A percentile compares a stretch with the other conserved stretches of the same genome.
Evolutionary conservation across 2,888 invertebrate genomes (phyloP).

Genomic region (Tetanocera ferruginea): DNA sequence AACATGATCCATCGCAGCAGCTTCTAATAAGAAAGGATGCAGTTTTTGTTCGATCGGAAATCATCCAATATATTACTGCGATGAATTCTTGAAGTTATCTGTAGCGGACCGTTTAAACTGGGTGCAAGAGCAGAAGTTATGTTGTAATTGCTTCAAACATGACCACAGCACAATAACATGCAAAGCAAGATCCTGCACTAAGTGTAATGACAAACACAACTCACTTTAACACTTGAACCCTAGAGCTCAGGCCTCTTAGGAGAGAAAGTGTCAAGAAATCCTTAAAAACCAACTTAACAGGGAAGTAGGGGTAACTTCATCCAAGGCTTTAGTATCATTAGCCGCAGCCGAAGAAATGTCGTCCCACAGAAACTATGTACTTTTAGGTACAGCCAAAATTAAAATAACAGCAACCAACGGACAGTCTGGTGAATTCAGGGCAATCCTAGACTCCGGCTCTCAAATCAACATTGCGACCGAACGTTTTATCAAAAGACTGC

Average conservation of each 20-base stretch:
- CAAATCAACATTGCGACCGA: conserved; percentile 29
- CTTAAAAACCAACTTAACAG: background rate
- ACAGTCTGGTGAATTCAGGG: conserved; percentile 26
- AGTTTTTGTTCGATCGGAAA: too few species aligned
- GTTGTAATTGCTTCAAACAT: background rate
- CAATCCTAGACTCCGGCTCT: conserved; percentile 36
- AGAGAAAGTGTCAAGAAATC: too few species aligned
- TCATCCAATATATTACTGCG: too few species aligned
- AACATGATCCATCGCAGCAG: background rate
- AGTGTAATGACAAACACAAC: background rate
- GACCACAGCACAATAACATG: background rate
- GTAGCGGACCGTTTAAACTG: too few species aligned
- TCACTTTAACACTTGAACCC: too few species aligned
- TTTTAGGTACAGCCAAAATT: background rate
- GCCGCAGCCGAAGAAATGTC: background rate
- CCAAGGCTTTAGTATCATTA: background rate
- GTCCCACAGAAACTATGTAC: background rate
- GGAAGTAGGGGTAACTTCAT: background rate
- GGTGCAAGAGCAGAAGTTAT: conserved; percentile 7
- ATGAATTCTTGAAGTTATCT: too few species aligned
- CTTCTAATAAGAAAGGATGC: too few species aligned
- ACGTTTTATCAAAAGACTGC: conserved; percentile 12
- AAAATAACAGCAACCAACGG: background rate
- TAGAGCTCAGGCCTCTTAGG: too few species aligned
- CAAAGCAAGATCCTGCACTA: background rate